Conservation (phyloP, 2,888 invertebrate genomes). For the Trachelus troglodyta region DNA sequence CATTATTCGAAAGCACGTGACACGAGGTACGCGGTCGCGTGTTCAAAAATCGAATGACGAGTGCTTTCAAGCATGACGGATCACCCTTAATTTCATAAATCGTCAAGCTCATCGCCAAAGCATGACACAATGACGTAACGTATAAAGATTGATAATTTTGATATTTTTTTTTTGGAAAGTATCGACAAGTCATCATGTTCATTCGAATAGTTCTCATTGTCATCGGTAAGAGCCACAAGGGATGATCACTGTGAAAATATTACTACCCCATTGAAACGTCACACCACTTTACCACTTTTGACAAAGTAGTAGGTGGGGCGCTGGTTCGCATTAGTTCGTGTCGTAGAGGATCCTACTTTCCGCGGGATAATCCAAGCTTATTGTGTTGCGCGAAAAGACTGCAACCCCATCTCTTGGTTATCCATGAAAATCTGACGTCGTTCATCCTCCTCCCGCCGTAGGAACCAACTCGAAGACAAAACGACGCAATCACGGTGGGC, state of each 20-base stretch:
- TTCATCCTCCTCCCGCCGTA: background rate
- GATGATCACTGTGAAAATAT: background rate
- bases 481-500: constrained; percentile 11
- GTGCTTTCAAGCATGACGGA: background rate
- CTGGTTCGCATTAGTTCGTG: background rate
- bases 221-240: background rate
- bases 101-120: background rate
- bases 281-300: background rate
- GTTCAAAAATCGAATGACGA: background rate
- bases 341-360: background rate
- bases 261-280: background rate
- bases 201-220: background rate
- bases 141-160: background rate
- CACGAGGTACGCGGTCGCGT: background rate
- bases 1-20: background rate
- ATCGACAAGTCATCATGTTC: background rate
- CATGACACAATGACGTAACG: background rate
- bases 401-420: background rate
- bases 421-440: constrained; percentile 9
- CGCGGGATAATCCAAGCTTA: background rate
- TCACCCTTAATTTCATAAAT: background rate
- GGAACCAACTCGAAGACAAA: background rate
- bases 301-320: background rate
- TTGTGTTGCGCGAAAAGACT: background rate
- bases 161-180: background rate